phyloP scores from a whole-genome alignment of 2,888 invertebrate species.

The Seira musarum region DNA sequence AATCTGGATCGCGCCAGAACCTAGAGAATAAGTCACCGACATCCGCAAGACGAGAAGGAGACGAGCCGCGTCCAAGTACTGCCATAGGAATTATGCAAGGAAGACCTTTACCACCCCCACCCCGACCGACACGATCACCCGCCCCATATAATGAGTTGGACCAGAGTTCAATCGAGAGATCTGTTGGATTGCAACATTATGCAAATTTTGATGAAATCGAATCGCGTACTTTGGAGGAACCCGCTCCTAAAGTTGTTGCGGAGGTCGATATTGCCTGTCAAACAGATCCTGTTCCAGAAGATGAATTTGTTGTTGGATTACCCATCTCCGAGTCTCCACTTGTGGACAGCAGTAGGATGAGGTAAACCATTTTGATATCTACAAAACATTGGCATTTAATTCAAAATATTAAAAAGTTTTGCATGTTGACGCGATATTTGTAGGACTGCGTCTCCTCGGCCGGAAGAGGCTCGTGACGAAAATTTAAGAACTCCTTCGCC shows the following conservation, averaged over 20 bases:
- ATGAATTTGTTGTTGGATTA: conserved; percentile 75
- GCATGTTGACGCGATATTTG: neutral
- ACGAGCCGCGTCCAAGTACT: conserved; percentile 42
- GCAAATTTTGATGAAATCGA: conserved; percentile 64
- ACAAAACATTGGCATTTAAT: too few species aligned
- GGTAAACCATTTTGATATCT: conserved; percentile 33
- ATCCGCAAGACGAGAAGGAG: conserved; percentile 20
- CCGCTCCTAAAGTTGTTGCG: conserved; percentile 31
- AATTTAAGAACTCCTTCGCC: conserved; percentile 11
- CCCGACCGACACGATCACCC: conserved; percentile 76
- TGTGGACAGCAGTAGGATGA: conserved; percentile 57
- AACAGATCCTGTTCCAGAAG: conserved; percentile 85
- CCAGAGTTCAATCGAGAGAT: conserved; percentile 61
- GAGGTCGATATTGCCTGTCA: conserved; percentile 80
- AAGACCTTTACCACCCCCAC: conserved; percentile 88
- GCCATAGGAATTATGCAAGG: conserved; percentile 78
- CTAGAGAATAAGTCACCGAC: conserved; percentile 26
- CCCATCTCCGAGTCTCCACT: conserved; percentile 35
- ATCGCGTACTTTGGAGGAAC: conserved; percentile 41
- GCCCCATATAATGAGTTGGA: conserved; percentile 65
- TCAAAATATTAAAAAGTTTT: neutral
- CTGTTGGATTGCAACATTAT: conserved; percentile 66
- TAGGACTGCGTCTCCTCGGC: conserved; percentile 61
- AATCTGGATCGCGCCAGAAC: conserved; percentile 53
- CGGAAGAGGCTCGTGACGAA: conserved; percentile 44